phyloP scores from a whole-genome alignment of 1,140 invertebrate species.

The Augochlora pura region DNA sequence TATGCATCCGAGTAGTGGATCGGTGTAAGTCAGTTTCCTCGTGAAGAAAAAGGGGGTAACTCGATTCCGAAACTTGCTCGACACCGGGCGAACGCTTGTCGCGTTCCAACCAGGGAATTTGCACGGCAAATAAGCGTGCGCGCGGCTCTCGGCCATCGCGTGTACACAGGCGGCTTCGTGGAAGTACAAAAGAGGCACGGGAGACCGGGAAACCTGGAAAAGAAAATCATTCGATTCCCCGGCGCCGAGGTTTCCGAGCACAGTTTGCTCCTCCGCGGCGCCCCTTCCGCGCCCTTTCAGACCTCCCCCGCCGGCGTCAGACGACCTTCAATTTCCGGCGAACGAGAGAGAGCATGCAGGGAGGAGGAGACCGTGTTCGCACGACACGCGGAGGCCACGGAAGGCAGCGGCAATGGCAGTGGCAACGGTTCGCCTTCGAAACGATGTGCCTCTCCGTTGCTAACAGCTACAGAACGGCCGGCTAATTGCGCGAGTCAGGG shows the following conservation, averaged over 20 bases:
- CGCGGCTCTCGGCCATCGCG: not conserved
- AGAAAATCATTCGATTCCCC: conserved; percentile 7
- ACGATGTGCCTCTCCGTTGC: conserved; percentile 27
- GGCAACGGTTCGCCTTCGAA: not conserved
- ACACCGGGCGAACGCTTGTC: not conserved
- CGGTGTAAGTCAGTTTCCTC: too few species aligned
- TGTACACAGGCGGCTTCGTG: not conserved
- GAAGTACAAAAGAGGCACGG: too few species aligned
- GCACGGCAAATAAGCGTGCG: conserved; percentile 25
- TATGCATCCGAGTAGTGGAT: too few species aligned
- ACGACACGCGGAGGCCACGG: conserved; percentile 20
- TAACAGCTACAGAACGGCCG: conserved; percentile 45
- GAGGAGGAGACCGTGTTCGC: conserved; percentile 2
- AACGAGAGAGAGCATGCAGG: conserved; percentile 25
- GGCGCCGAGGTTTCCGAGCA: too few species aligned
- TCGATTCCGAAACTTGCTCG: too few species aligned
- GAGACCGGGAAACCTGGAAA: not conserved
- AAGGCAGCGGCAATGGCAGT: not conserved
- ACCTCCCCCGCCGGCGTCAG: conserved; percentile 5
- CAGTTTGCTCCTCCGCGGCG: not conserved
- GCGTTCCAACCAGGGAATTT: conserved; percentile 13
- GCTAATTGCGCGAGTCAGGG: conserved; percentile 42
- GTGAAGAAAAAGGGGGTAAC: too few species aligned
- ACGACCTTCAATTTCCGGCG: conserved; percentile 65
- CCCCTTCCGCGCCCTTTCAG: not conserved